These are phyloP conservation scores for Meleagris gallopavo DNA, from an alignment of 2,113 vertebrate genomes.

Conservation along the genomic window DNA sequence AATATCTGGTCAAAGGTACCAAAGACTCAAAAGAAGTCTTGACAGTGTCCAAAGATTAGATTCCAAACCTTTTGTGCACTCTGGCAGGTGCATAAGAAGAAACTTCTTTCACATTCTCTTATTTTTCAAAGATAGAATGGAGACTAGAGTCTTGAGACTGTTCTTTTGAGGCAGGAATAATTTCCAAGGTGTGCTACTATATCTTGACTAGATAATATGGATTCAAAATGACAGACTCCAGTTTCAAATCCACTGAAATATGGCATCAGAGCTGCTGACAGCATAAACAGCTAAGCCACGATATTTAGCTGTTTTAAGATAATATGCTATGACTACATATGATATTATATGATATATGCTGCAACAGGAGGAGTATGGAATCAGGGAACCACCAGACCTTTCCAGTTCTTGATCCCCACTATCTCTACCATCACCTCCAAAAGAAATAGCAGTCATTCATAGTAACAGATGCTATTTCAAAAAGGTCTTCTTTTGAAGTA, in stretches of 20 bases:
- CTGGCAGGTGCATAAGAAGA: not conserved
- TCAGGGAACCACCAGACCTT: not conserved
- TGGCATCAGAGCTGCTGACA: not conserved
- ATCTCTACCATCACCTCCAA: not conserved
- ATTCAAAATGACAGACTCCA: not conserved
- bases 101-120: not conserved
- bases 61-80: not conserved
- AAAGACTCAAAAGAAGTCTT: not conserved
- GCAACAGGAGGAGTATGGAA: not conserved
- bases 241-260: not conserved
- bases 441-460: not conserved
- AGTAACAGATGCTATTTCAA: not conserved
- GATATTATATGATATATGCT: not conserved
- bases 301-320: not conserved
- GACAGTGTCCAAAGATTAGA: not conserved
- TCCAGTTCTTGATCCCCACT: not conserved
- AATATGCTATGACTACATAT: not conserved
- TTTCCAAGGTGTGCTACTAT: not conserved
- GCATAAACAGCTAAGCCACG: not conserved
- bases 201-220: fast-evolving
- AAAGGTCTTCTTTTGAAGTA: not conserved
- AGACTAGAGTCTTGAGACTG: not conserved
- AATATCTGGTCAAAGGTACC: not conserved
- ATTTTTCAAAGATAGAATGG: not conserved
- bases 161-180: not conserved